phyloP scores from a whole-genome alignment of 2,113 vertebrate species.

The Danio rerio region DNA sequence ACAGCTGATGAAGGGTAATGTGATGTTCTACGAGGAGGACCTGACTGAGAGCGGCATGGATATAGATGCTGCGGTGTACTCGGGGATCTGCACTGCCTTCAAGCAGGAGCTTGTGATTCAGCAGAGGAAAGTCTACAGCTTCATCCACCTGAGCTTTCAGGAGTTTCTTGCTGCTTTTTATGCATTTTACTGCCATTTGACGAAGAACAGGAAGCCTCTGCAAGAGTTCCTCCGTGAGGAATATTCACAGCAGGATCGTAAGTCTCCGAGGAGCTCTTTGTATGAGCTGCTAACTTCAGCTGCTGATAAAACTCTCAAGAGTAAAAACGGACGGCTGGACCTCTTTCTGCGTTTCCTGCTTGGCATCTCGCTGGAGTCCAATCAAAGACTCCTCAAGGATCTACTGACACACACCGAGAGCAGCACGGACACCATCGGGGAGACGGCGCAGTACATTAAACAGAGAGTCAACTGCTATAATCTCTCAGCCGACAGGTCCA shows the following conservation, averaged over 20 bases:
- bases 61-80: not conserved
- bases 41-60: not conserved
- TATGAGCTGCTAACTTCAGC: not conserved
- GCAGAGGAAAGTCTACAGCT: not conserved
- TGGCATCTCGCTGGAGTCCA: not conserved
- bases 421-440: not conserved
- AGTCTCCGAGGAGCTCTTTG: no score
- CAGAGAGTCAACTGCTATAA: not conserved
- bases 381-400: not conserved
- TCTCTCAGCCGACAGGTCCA: not conserved
- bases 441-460: not conserved
- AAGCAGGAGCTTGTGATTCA: not conserved
- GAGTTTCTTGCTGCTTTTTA: conserved; percentile 13
- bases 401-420: not conserved
- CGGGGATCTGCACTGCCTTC: not conserved
- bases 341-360: conserved; percentile 4
- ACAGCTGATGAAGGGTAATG: conserved; percentile 4
- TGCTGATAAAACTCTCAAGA: not conserved
- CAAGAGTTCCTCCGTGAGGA: not conserved
- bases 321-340: not conserved
- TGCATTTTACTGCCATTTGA: not conserved
- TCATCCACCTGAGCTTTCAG: conserved; percentile 16
- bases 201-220: not conserved
- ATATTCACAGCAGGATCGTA: not conserved
- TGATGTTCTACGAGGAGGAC: no score